Evolutionary conservation across 2,113 vertebrate species (phyloP).

Genomic region (Oncorhynchus kisutch): DNA sequence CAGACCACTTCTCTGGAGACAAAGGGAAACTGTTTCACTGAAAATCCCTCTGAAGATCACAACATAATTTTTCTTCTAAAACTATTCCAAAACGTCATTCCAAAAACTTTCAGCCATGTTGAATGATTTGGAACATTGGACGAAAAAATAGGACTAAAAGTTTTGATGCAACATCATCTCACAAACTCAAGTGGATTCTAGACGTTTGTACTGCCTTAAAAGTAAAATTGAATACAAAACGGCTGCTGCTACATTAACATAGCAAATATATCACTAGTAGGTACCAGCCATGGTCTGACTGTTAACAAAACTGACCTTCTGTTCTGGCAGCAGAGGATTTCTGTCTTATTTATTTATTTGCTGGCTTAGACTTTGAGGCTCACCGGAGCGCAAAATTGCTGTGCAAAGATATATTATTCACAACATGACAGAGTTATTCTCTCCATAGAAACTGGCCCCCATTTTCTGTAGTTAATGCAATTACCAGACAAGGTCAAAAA

Average conservation of each 20-base stretch:
- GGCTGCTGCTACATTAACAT: not conserved
- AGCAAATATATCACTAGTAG: conserved; percentile 50
- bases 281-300: conserved; percentile 53
- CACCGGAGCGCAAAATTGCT: conserved; percentile 66
- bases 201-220: too few species aligned
- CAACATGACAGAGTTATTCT: conserved; percentile 58
- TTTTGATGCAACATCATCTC: not conserved
- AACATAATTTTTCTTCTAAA: conserved; percentile 2
- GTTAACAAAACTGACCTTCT: conserved; percentile 23
- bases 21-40: conserved; percentile 17
- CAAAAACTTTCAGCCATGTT: conserved; percentile 10
- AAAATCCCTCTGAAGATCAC: conserved; percentile 11
- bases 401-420: conserved; percentile 65
- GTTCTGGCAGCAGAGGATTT: conserved; percentile 45
- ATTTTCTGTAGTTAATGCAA: conserved; percentile 53
- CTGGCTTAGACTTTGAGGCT: conserved; percentile 59
- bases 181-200: not conserved
- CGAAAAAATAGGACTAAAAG: not conserved
- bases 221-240: too few species aligned
- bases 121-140: not conserved
- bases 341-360: conserved; percentile 61
- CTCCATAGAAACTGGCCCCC: conserved; percentile 58
- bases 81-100: not conserved
- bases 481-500: conserved; percentile 54
- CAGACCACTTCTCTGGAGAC: conserved; percentile 36